Evolutionary conservation across 2,797 vertebrate species (phyloP).

Genomic region (Lophotriccus pileatus): DNA sequence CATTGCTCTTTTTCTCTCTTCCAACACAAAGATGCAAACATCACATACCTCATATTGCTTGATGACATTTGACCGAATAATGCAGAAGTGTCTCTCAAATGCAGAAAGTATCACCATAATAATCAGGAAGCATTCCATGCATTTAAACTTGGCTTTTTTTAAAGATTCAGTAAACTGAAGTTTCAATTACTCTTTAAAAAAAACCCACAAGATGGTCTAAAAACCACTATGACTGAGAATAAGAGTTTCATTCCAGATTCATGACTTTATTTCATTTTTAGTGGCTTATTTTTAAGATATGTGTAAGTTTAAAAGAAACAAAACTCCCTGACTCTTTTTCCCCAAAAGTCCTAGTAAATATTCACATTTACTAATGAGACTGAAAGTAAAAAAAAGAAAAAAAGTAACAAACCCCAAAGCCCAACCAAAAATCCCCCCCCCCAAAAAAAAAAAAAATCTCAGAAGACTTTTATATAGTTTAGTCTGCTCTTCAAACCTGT

Average conservation of each 20-base stretch:
- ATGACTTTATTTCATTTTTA: neutral
- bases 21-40: neutral
- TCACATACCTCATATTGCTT: neutral
- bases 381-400: neutral
- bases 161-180: neutral
- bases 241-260: neutral
- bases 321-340: accelerated
- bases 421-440: accelerated
- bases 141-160: neutral
- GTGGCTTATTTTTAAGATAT: neutral
- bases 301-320: neutral
- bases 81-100: neutral
- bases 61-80: neutral
- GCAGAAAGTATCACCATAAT: neutral
- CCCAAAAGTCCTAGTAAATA: neutral
- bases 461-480: neutral
- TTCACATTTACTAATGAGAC: neutral
- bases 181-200: neutral
- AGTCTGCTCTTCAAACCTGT: neutral
- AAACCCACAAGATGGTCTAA: neutral
- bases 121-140: neutral
- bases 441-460: neutral
- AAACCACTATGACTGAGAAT: neutral
- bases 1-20: neutral
- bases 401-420: accelerated